Conservation (phyloP, 2,113 vertebrate genomes). For the Origma solitaria region DNA sequence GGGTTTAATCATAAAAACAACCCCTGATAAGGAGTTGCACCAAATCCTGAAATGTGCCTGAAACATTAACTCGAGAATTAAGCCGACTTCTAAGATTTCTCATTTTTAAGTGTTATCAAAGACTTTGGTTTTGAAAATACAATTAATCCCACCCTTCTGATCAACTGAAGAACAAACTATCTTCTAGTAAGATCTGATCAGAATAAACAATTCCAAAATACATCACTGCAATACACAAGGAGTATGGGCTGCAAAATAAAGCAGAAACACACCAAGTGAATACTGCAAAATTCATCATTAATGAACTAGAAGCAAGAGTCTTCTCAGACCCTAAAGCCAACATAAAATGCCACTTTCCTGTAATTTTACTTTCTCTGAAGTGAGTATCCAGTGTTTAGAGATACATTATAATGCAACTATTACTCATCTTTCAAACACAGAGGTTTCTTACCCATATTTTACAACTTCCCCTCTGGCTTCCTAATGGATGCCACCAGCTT, state of each 20-base stretch:
- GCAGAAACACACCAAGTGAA: not conserved
- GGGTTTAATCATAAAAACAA: not conserved
- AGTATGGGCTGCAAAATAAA: not conserved
- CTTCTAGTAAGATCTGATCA: not conserved
- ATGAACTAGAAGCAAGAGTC: not conserved
- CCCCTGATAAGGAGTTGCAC: not conserved
- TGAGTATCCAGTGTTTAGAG: not conserved
- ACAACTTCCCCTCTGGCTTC: not conserved
- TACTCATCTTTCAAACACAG: not conserved
- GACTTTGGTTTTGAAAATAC: not conserved
- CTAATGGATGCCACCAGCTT: not conserved
- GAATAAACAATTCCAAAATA: not conserved
- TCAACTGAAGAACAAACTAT: not conserved
- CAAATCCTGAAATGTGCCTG: not conserved
- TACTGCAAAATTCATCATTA: not conserved
- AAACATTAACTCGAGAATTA: not conserved
- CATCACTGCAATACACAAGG: not conserved
- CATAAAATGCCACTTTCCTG: not conserved
- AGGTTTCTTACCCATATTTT: not conserved
- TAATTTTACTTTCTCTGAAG: not conserved
- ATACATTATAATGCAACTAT: not conserved
- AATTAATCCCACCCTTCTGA: not conserved
- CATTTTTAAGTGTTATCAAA: not conserved
- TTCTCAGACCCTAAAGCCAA: not conserved
- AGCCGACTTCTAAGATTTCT: not conserved